phyloP scores from a whole-genome alignment of 1,140 invertebrate species.

The Papilio helenus region DNA sequence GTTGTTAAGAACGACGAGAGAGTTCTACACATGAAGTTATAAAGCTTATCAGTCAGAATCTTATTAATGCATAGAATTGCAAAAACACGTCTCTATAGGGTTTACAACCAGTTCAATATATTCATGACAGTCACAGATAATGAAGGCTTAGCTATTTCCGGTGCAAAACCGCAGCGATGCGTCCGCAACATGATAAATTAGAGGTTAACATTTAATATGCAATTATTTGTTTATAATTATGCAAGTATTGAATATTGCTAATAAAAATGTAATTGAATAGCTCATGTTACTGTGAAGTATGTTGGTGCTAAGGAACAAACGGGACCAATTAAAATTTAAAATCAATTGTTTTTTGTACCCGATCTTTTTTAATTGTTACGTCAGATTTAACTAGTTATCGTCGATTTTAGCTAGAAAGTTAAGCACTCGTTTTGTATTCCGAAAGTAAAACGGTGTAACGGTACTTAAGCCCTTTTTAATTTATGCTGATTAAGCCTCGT shows the following conservation, averaged over 20 bases:
- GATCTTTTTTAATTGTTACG: too few species aligned
- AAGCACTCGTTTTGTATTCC: neutral
- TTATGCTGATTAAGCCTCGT: constrained; percentile 11
- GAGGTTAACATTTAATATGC: neutral
- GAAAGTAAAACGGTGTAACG: neutral
- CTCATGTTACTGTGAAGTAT: too few species aligned
- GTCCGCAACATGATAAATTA: neutral
- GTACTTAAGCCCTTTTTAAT: constrained; percentile 21
- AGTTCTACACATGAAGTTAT: too few species aligned
- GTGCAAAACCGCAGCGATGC: neutral
- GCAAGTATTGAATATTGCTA: too few species aligned
- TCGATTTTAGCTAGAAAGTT: neutral
- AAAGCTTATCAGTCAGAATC: too few species aligned
- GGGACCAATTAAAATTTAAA: too few species aligned
- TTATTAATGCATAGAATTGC: too few species aligned
- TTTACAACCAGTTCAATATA: neutral
- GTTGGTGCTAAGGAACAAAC: too few species aligned
- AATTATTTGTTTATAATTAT: neutral
- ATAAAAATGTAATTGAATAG: too few species aligned
- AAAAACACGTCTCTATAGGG: too few species aligned
- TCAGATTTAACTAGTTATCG: neutral
- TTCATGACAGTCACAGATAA: neutral
- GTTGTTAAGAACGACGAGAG: too few species aligned
- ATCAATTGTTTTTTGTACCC: too few species aligned
- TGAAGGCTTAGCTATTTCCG: neutral